Evolutionary conservation across 2,113 vertebrate genomes (phyloP).

Genomic region (Rhipidura dahli): DNA sequence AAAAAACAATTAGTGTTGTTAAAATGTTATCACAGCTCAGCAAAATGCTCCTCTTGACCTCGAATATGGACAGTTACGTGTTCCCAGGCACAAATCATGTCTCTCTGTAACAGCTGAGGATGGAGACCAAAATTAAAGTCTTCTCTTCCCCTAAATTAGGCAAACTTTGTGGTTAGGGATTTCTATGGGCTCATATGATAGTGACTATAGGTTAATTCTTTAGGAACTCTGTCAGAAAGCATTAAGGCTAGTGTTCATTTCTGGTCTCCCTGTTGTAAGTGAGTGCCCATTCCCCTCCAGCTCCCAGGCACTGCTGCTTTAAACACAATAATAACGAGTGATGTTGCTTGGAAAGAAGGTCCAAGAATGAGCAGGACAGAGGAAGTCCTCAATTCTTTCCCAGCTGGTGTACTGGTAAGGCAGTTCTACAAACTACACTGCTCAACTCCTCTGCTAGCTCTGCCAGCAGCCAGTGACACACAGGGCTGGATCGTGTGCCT

Average conservation of each 20-base stretch:
- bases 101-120: not conserved
- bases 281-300: fast-evolving
- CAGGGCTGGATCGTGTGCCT: not conserved
- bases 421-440: not conserved
- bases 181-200: not conserved
- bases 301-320: not conserved
- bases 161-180: not conserved
- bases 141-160: not conserved
- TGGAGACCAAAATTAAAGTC: not conserved
- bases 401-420: not conserved
- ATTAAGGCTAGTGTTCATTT: not conserved
- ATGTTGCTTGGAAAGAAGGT: not conserved
- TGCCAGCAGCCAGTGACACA: not conserved
- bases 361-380: not conserved
- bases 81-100: not conserved
- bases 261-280: not conserved
- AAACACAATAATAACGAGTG: not conserved
- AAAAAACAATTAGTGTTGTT: not conserved
- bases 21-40: not conserved
- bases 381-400: not conserved
- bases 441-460: not conserved
- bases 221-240: not conserved
- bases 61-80: not conserved
- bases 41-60: not conserved
- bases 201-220: not conserved